Evolutionary conservation across 2,797 vertebrate genomes (phyloP), one percentile per base, ranked within the genome.

Genomic region (Argentina silus): DNA sequence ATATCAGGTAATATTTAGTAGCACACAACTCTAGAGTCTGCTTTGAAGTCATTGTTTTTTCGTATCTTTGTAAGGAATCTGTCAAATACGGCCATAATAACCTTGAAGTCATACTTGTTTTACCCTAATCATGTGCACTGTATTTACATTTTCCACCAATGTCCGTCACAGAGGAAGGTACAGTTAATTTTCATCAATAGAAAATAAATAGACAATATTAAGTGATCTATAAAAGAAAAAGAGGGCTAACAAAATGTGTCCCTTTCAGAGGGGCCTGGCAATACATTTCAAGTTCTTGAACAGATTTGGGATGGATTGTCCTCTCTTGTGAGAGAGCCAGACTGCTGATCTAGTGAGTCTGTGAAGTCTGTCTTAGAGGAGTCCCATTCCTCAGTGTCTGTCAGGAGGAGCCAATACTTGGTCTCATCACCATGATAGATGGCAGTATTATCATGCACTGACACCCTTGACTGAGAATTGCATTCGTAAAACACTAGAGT

Each of bases 401-500:
- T 89, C 90, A 92, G 76, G 55, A 81, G 75, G 84, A 94, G 93
- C 91, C 92, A 94, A 93, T 94, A 94, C 83, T 89, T 86, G 75
- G 87, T 85, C 86, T 91, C 90, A 91, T 94, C 89, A 91, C 66
- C 78, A 85, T 95, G 94, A 96, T 92, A 90, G 89, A 95, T 90
- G 93, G 89, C 82, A 88, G 83, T 89, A 91, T 93, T 94, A 94
- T 93, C 88, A 86, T 83, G 74, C 86, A 60, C 91, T 93, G 94
- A 94, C 91, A 95, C 63, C 50, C 85, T 83, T 86, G 81, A 86
- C 88, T 85, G 88, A 79, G 85, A 86, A 78, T 80, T 76, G 61
- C 88, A 77, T 81, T 84, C 77, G 76, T 82, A 86, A 92, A 95
- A 93, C 76, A 81, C 88, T 90, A 72, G 90, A 91, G 91, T 94